Evolutionary conservation across 1,140 invertebrate genomes (phyloP).

Genomic region (Coelopa frigida): DNA sequence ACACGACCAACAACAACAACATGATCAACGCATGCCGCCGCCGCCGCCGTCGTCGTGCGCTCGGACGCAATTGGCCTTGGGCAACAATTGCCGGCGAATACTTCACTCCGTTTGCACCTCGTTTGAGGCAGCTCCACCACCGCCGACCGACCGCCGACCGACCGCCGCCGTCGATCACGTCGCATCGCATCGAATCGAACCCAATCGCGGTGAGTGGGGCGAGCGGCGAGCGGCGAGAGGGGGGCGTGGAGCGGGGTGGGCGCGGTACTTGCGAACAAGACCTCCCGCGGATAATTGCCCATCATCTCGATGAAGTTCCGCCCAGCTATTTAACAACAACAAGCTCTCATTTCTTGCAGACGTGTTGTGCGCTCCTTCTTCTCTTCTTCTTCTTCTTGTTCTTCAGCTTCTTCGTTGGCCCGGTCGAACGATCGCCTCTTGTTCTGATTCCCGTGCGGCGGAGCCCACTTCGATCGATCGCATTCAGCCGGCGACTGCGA

Average conservation of each 20-base stretch:
- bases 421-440: too few relatives aligned
- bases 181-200: neutral
- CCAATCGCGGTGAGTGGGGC: neutral
- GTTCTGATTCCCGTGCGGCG: too few relatives aligned
- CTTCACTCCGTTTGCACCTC: slow-evolving; percentile 1
- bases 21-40: too few relatives aligned
- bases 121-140: neutral
- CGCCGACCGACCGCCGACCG: neutral
- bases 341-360: slow-evolving; percentile 4
- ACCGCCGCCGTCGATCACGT: neutral
- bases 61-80: too few relatives aligned
- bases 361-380: too few relatives aligned
- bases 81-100: neutral
- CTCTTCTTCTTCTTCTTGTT: too few relatives aligned
- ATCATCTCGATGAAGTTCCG: slow-evolving; percentile 13
- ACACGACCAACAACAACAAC: too few relatives aligned
- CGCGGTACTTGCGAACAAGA: slow-evolving; percentile 4
- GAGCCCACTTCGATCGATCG: too few relatives aligned
- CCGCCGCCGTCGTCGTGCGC: too few relatives aligned
- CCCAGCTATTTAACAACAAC: slow-evolving; percentile 13
- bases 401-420: too few relatives aligned
- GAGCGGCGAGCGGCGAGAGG: too few relatives aligned
- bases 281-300: slow-evolving; percentile 14
- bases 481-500: too few relatives aligned
- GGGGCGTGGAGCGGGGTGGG: neutral